Evolutionary conservation across 2,888 invertebrate species (phyloP).

Genomic region (Odontomyia ornata): DNA sequence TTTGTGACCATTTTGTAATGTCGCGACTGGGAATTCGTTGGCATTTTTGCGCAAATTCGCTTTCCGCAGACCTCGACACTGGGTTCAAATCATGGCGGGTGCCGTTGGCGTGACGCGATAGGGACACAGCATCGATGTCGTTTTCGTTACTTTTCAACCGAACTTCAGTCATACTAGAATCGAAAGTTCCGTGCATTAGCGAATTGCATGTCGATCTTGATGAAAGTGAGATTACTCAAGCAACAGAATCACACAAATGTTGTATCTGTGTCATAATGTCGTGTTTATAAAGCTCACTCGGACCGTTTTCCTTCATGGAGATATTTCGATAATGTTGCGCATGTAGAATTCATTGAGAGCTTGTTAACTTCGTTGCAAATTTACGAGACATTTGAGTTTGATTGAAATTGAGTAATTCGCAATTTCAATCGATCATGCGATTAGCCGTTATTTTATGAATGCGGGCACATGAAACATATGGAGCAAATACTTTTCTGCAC

Average conservation of each 20-base stretch:
- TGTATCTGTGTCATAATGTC: neutral
- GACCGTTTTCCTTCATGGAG: neutral
- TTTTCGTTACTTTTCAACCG: neutral
- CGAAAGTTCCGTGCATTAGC: neutral
- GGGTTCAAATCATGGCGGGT: conserved; percentile 35
- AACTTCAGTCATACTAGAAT: neutral
- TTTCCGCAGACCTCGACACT: conserved; percentile 41
- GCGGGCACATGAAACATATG: too few species aligned
- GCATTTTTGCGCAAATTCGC: conserved; percentile 38
- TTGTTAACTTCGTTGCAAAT: too few species aligned
- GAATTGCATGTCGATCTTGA: conserved; percentile 10
- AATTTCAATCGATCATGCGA: too few species aligned
- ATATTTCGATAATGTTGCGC: too few species aligned
- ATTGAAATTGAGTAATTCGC: too few species aligned
- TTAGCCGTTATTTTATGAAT: too few species aligned
- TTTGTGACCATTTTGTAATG: conserved; percentile 24
- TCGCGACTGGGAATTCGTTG: conserved; percentile 27
- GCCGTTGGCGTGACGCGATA: conserved; percentile 17
- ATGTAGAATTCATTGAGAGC: too few species aligned
- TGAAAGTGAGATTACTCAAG: conserved; percentile 28
- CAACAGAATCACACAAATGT: neutral
- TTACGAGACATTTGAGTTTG: too few species aligned
- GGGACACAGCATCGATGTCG: neutral
- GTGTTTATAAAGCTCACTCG: neutral
- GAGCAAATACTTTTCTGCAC: too few species aligned